phyloP scores from a whole-genome alignment of 2,113 vertebrate genomes.

The Corythaixoides concolor region DNA sequence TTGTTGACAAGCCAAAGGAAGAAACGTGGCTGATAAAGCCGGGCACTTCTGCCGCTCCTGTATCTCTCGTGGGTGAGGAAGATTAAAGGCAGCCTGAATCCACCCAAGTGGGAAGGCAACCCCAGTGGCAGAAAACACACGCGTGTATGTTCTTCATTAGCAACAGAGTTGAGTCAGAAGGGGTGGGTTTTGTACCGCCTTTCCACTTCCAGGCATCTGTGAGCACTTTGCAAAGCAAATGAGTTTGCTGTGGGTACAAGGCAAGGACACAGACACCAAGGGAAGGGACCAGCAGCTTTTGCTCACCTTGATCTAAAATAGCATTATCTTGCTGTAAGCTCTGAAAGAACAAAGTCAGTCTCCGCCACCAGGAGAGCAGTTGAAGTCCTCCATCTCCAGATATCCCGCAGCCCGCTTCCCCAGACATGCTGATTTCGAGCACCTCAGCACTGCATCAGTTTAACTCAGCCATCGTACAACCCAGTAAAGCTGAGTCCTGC shows the following conservation, averaged over 20 bases:
- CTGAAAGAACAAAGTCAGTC: background rate
- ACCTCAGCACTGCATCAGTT: background rate
- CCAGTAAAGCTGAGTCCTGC: background rate
- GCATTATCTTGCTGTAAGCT: background rate
- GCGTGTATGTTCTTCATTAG: background rate
- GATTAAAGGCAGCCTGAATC: background rate
- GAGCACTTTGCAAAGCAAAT: constrained; percentile 43
- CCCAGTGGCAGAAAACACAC: background rate
- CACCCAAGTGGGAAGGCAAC: background rate
- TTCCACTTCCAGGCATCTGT: background rate
- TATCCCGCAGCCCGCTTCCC: rapidly evolving
- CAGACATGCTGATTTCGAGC: background rate
- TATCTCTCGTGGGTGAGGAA: background rate
- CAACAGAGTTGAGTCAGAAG: background rate
- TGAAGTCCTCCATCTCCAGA: background rate
- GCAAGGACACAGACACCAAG: background rate
- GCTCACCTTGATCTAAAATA: background rate
- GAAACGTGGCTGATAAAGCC: background rate
- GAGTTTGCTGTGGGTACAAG: background rate
- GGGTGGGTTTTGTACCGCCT: background rate
- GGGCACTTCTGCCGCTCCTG: rapidly evolving
- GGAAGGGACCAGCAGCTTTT: background rate
- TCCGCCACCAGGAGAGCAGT: background rate
- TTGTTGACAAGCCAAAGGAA: constrained; percentile 1
- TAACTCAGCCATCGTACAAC: background rate